These are phyloP conservation scores for Rotaria sp. DNA, from an alignment of 2,888 invertebrate genomes.

Conservation along the genomic window DNA sequence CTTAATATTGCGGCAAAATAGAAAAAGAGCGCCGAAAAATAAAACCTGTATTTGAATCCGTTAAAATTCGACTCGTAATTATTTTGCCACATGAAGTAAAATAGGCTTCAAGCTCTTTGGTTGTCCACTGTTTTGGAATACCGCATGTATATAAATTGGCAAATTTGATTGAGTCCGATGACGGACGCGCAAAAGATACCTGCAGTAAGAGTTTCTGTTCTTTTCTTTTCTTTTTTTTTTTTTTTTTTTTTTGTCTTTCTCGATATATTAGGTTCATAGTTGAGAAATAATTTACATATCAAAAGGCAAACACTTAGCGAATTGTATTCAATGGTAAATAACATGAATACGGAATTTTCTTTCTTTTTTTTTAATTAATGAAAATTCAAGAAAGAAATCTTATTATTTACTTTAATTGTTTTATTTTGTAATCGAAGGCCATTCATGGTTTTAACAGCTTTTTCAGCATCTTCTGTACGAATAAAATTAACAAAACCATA, in stretches of 20 bases:
- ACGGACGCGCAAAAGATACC: constrained; percentile 36
- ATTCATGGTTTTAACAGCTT: constrained; percentile 94
- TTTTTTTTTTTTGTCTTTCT: too few relatives aligned
- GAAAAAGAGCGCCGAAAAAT: too few relatives aligned
- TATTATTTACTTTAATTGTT: constrained; percentile 78
- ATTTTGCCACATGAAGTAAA: constrained; percentile 35
- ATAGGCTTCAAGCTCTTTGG: constrained; percentile 28
- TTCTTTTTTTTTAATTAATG: background rate
- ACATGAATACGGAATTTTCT: too few relatives aligned
- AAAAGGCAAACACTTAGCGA: too few relatives aligned
- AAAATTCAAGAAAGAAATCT: background rate
- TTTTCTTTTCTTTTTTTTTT: too few relatives aligned
- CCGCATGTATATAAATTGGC: constrained; percentile 37
- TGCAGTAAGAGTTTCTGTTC: background rate
- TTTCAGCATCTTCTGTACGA: constrained; percentile 90
- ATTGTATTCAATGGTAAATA: too few relatives aligned
- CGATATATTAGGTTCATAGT: too few relatives aligned
- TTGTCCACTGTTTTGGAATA: constrained; percentile 32
- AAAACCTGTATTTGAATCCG: constrained; percentile 28
- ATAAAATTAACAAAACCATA: constrained; percentile 99
- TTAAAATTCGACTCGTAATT: constrained; percentile 36
- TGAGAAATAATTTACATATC: too few relatives aligned
- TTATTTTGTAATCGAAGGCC: constrained; percentile 96
- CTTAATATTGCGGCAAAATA: background rate
- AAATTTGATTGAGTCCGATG: constrained; percentile 36